Base-by-base conservation (phyloP, 2,113 vertebrate genomes). In the Semnornis frantzii region DNA sequence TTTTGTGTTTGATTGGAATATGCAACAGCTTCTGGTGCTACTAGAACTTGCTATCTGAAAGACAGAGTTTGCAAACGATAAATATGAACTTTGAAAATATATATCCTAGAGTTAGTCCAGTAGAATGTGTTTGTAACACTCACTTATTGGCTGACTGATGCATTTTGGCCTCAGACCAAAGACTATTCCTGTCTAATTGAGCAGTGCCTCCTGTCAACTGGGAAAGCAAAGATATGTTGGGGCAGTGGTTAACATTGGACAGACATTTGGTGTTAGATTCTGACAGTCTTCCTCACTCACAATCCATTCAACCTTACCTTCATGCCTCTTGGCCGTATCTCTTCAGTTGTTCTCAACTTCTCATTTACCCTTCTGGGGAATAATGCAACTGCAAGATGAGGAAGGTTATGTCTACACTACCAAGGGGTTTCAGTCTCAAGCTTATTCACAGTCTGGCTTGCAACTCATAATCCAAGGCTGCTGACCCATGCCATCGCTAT, bases 1-100 rank as follows among this genome's bases (percentile, higher is more conserved):
- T 97, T 97, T 97, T 97, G 87, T 92, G 92, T 96, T 95, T 89
- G 93, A 96, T 91, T 97, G 94, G 97, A 96, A 97, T 97, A 96
- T 96, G 96, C 96, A 95, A 95, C 96, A 94, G 92, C 85, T 97
- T 97, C 96, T 94, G 91, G 89, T 90, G 97, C 96, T 96, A 87
- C 96, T 98, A 97, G 93, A 94, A 97, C 90, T 95, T 93, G 92
- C 92, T 95, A 96, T 96, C 94, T 95, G 94, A 86, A 94, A 97
- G 97, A 96, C 96, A 94, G 89, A 95, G 96, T 96, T 96, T 96
- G 82, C 94, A 97, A 94, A 95, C 94, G 96, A 97, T 96, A 97
- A 93, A 96, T 96, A 97, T 88, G 95, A 97, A 96, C 95, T 96
- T 96, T 96, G 93, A 94, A 97, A 97, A 94, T 95, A 97, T 88